Evolutionary conservation across 2,888 invertebrate genomes (phyloP).

Genomic region (Alcis repandata): DNA sequence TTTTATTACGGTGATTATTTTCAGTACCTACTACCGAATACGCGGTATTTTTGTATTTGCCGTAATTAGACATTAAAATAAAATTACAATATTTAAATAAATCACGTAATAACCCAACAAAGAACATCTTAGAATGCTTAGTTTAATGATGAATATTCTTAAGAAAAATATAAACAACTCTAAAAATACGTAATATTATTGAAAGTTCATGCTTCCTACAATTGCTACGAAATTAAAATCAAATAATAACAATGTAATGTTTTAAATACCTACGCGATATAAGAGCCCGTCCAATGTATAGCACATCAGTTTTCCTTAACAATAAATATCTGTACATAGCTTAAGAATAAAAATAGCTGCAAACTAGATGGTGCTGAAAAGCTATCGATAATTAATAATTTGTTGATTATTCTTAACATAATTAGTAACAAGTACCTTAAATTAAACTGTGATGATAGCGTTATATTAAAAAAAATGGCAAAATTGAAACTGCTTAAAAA

Average conservation of each 20-base stretch:
- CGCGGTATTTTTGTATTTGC: not conserved
- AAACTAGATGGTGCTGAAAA: slow-evolving; percentile 51
- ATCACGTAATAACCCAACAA: not conserved
- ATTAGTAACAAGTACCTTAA: slow-evolving; percentile 34
- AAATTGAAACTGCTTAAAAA: slow-evolving; percentile 41
- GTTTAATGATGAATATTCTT: slow-evolving; percentile 67
- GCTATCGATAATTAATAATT: slow-evolving; percentile 25
- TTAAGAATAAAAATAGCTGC: slow-evolving; percentile 59
- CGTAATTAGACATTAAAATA: not conserved
- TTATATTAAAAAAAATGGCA: slow-evolving; percentile 46
- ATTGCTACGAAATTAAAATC: slow-evolving; percentile 24
- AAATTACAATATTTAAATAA: not conserved
- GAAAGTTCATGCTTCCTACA: slow-evolving; percentile 36
- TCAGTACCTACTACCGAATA: slow-evolving; percentile 5
- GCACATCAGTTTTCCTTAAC: slow-evolving; percentile 66
- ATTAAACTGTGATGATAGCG: slow-evolving; percentile 42
- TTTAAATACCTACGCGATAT: slow-evolving; percentile 60
- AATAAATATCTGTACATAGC: slow-evolving; percentile 82
- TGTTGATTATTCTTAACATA: slow-evolving; percentile 28
- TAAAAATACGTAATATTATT: slow-evolving; percentile 66
- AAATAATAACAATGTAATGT: slow-evolving; percentile 58
- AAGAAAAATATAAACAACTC: slow-evolving; percentile 76
- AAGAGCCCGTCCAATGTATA: slow-evolving; percentile 65
- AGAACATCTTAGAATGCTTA: slow-evolving; percentile 55
- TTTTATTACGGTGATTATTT: slow-evolving; percentile 23